Conservation (phyloP, 2,888 invertebrate species). For the Dromius quadrimaculatus region DNA sequence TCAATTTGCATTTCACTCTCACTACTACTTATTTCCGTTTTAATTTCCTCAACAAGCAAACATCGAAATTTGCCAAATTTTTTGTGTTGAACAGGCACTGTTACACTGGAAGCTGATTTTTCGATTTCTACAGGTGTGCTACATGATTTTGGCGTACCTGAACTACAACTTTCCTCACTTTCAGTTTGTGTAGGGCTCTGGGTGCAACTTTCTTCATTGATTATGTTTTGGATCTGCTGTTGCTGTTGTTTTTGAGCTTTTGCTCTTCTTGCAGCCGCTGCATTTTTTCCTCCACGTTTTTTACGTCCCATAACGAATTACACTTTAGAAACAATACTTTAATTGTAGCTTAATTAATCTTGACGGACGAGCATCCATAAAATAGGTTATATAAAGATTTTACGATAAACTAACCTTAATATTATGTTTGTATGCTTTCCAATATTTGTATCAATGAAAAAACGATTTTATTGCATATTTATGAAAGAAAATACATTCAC, state of each 20-base stretch:
- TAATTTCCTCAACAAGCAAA: conserved; percentile 63
- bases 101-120: conserved; percentile 34
- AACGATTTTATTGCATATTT: conserved; percentile 16
- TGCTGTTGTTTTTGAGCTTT: conserved; percentile 42
- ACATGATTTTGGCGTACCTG: conserved; percentile 50
- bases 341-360: conserved; percentile 1
- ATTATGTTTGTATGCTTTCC: background rate
- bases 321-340: background rate
- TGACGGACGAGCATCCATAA: background rate
- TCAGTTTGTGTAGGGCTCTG: conserved; percentile 52
- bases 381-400: background rate
- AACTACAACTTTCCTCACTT: conserved; percentile 54
- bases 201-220: conserved; percentile 34
- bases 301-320: conserved; percentile 53
- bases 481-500: no score
- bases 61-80: conserved; percentile 72
- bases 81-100: conserved; percentile 63
- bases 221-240: conserved; percentile 27
- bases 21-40: conserved; percentile 63
- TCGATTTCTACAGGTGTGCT: conserved; percentile 49
- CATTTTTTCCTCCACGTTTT: conserved; percentile 53
- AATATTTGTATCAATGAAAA: background rate
- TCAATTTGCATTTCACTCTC: conserved; percentile 65
- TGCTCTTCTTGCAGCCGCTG: conserved; percentile 49
- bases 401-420: conserved; percentile 12